phyloP scores from a whole-genome alignment of 2,113 vertebrate genomes.

The Lepidothrix coronata region DNA sequence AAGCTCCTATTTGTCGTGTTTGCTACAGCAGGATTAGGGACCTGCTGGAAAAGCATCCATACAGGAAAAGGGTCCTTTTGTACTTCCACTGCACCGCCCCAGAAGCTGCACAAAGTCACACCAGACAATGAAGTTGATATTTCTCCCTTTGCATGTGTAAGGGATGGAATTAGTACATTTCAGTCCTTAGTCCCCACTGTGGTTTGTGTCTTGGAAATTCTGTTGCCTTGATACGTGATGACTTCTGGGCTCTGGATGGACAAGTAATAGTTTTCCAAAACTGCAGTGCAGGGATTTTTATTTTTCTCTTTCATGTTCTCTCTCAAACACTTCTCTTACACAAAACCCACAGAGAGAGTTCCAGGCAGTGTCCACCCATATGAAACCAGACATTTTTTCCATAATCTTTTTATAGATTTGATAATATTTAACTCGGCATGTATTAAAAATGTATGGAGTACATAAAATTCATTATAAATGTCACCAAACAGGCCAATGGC shows the following conservation, averaged over 20 bases:
- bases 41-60: background rate
- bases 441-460: slow-evolving; percentile 52
- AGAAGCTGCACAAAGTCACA: background rate
- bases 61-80: background rate
- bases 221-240: background rate
- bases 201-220: background rate
- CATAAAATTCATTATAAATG: slow-evolving; percentile 53
- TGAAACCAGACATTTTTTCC: slow-evolving; percentile 53
- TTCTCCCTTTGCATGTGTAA: background rate
- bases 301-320: slow-evolving; percentile 30
- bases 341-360: slow-evolving; percentile 30
- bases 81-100: rapidly evolving
- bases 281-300: background rate
- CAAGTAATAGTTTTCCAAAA: background rate
- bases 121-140: background rate
- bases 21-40: background rate
- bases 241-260: background rate
- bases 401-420: slow-evolving; percentile 58
- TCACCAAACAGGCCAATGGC: slow-evolving; percentile 32
- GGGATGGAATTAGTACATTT: background rate
- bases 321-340: slow-evolving; percentile 34
- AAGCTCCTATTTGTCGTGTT: rapidly evolving
- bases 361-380: slow-evolving; percentile 16
- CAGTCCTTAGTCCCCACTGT: background rate
- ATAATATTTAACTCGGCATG: slow-evolving; percentile 53